Percentiles rank a stretch among this genome's conserved stretches.
Conservation (phyloP, 2,888 invertebrate species). For the Agonopterix alstromeriana region DNA sequence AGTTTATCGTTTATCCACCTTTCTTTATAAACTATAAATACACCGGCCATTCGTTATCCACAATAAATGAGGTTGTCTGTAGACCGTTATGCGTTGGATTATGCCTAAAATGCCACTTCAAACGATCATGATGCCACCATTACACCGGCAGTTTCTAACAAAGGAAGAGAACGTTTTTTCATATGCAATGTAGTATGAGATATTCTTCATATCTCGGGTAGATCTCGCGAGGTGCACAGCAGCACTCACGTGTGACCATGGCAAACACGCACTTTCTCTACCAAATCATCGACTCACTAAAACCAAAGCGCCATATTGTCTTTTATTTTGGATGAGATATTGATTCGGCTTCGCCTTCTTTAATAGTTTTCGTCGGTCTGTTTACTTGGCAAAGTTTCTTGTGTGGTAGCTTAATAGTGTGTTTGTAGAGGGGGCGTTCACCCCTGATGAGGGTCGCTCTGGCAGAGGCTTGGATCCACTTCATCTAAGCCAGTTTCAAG, state of each 20-base stretch:
- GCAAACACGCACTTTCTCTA: constrained; percentile 47
- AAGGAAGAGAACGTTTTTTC: too few relatives aligned
- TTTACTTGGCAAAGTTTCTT: constrained; percentile 42
- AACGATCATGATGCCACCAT: too few relatives aligned
- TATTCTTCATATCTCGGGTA: too few relatives aligned
- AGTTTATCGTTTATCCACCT: too few relatives aligned
- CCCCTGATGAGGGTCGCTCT: constrained; percentile 24
- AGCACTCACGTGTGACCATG: constrained; percentile 34
- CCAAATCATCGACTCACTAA: constrained; percentile 1
- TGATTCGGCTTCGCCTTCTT: constrained; percentile 18
- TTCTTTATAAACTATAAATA: too few relatives aligned
- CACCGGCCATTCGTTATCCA: too few relatives aligned
- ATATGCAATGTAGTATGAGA: too few relatives aligned
- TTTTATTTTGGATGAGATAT: constrained; percentile 17
- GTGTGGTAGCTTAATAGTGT: constrained; percentile 35
- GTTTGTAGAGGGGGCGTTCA: constrained; percentile 36
- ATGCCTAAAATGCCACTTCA: too few relatives aligned
- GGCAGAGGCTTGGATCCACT: constrained; percentile 17
- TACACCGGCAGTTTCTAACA: too few relatives aligned
- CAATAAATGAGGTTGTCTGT: too few relatives aligned
- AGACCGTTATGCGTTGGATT: too few relatives aligned
- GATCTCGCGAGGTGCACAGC: neutral
- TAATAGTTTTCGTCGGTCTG: constrained; percentile 31
- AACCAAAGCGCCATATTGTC: too few relatives aligned
- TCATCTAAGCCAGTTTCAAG: constrained; percentile 28